A percentile compares a stretch with the other conserved stretches of the same genome.
Evolutionary conservation across 92 coral and sea anemone genomes (phyloP).

Genomic region (Umimayanthus chanpuru): DNA sequence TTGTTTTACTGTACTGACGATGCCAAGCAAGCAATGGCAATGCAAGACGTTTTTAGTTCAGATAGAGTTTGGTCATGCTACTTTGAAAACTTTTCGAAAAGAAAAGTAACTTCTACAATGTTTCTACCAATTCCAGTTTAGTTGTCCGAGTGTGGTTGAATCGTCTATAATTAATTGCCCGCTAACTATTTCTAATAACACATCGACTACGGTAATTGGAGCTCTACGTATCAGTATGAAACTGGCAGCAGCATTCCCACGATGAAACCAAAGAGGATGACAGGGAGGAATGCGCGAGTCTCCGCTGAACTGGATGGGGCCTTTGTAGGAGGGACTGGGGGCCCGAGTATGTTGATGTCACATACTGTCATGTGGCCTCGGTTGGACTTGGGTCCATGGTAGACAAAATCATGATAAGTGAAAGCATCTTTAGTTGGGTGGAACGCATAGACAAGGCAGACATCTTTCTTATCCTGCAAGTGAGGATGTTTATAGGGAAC

Average conservation of each 20-base stretch:
- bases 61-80: too few relatives aligned
- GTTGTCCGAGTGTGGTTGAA: too few relatives aligned
- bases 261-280: background rate
- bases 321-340: background rate
- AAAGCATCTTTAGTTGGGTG: background rate
- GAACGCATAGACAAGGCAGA: background rate
- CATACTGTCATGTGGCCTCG: constrained; percentile 5
- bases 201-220: background rate
- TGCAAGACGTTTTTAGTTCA: too few relatives aligned
- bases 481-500: background rate
- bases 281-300: background rate
- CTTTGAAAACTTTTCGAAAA: too few relatives aligned
- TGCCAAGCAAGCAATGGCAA: too few relatives aligned
- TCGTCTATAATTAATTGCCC: too few relatives aligned
- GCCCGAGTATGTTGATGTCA: background rate
- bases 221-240: background rate
- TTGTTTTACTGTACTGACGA: too few relatives aligned
- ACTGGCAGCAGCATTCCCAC: background rate
- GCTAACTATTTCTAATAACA: too few relatives aligned
- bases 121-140: too few relatives aligned
- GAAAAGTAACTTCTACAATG: too few relatives aligned
- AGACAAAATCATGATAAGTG: background rate
- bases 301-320: background rate
- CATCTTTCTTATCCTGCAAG: background rate
- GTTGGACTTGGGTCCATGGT: background rate